phyloP scores from a whole-genome alignment of 2,113 vertebrate genomes.

The Bufo gargarizans region DNA sequence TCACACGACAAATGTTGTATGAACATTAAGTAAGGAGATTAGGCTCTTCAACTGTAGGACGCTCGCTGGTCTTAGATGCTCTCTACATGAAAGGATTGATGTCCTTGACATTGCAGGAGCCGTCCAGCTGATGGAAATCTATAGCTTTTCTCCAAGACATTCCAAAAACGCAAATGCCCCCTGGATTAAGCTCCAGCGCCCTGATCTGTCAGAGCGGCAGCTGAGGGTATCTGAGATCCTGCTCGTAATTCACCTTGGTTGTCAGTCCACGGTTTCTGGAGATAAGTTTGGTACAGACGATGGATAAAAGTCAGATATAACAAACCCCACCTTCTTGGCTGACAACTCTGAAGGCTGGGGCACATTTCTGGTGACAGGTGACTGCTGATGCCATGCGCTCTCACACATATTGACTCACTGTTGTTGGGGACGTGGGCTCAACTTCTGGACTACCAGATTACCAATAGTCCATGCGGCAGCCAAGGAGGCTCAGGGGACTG shows the following conservation, averaged over 20 bases:
- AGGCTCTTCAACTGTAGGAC: conserved; percentile 10
- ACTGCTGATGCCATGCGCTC: too few species aligned
- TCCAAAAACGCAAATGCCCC: conserved; percentile 19
- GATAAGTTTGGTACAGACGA: background rate
- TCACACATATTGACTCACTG: too few species aligned
- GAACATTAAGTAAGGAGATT: background rate
- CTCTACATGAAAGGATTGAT: background rate
- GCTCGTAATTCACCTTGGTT: background rate
- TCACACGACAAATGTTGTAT: conserved; percentile 9
- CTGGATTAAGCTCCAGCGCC: background rate
- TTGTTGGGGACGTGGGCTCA: too few species aligned
- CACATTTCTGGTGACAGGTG: too few species aligned
- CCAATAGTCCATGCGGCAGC: too few species aligned
- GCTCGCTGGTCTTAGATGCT: background rate
- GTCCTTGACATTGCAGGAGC: background rate
- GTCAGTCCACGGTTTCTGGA: background rate
- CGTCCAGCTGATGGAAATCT: conserved; percentile 59
- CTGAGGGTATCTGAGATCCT: background rate
- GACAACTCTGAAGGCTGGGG: background rate
- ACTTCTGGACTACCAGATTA: too few species aligned
- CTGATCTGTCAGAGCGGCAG: background rate
- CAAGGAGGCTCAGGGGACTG: too few species aligned
- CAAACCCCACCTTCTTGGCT: background rate
- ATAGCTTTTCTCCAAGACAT: background rate
- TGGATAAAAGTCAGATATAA: background rate